A percentile compares a stretch with the other conserved stretches of the same genome.
Evolutionary conservation across 2,888 invertebrate species (phyloP).

Genomic region (Agrotis puta): DNA sequence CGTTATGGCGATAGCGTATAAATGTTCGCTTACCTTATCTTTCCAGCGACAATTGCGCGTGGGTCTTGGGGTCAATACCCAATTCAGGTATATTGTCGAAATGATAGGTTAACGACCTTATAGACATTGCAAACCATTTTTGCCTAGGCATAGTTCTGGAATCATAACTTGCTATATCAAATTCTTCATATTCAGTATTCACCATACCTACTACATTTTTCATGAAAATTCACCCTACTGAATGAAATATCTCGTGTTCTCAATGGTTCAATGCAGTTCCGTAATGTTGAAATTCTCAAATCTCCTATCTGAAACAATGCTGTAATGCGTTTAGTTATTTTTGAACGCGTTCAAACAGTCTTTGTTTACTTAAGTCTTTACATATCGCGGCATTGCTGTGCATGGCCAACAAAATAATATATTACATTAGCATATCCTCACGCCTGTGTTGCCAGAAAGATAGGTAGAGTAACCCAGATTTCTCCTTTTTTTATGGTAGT

Average conservation of each 20-base stretch:
- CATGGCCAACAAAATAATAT: slow-evolving; percentile 7
- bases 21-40: not conserved
- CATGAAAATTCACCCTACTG: not conserved
- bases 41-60: not conserved
- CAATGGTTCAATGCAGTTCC: slow-evolving; percentile 22
- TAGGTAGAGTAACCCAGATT: not conserved
- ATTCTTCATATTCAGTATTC: not conserved
- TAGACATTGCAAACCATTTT: not conserved
- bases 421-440: not conserved
- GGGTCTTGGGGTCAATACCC: not conserved
- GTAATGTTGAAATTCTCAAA: slow-evolving; percentile 20
- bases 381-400: slow-evolving; percentile 24
- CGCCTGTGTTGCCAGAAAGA: not conserved
- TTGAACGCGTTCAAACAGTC: slow-evolving; percentile 28
- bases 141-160: not conserved
- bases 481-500: too few relatives aligned
- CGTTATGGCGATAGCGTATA: too few relatives aligned
- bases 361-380: slow-evolving; percentile 47
- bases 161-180: not conserved
- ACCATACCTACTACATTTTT: not conserved
- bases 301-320: slow-evolving; percentile 35
- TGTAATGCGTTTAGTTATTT: slow-evolving; percentile 40
- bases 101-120: not conserved
- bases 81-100: not conserved
- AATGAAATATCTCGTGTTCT: slow-evolving; percentile 4